Evolutionary conservation across 2,113 vertebrate species (phyloP).

Genomic region (Daphoenositta chrysoptera): DNA sequence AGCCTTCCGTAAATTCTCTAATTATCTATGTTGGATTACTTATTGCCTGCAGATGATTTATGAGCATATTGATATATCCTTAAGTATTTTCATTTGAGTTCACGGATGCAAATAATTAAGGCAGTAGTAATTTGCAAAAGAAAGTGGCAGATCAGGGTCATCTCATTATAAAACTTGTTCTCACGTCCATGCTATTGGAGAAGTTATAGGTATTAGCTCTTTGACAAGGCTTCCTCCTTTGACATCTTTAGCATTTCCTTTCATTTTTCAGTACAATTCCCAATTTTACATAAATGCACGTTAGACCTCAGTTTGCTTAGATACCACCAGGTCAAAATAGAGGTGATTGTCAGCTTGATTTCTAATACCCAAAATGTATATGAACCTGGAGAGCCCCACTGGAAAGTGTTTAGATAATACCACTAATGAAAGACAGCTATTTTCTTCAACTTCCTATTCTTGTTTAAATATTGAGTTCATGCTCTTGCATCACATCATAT

Average conservation of each 20-base stretch:
- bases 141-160: constrained; percentile 77
- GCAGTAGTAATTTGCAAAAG: constrained; percentile 81
- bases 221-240: constrained; percentile 20
- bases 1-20: constrained; percentile 92
- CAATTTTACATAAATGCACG: neutral
- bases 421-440: neutral
- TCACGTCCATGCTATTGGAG: constrained; percentile 7
- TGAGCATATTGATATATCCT: constrained; percentile 84
- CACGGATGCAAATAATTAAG: constrained; percentile 94
- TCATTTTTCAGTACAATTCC: neutral
- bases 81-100: constrained; percentile 88
- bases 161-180: constrained; percentile 71
- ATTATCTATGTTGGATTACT: constrained; percentile 89
- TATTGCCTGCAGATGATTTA: constrained; percentile 90
- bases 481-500: neutral
- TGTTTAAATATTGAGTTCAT: neutral
- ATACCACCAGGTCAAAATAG: neutral
- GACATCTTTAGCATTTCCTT: neutral
- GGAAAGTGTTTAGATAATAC: neutral
- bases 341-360: neutral
- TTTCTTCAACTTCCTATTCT: neutral
- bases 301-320: neutral
- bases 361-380: neutral
- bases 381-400: neutral
- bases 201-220: constrained; percentile 15